phyloP scores from a whole-genome alignment of 2,797 vertebrate species.

The Vultur gryphus region DNA sequence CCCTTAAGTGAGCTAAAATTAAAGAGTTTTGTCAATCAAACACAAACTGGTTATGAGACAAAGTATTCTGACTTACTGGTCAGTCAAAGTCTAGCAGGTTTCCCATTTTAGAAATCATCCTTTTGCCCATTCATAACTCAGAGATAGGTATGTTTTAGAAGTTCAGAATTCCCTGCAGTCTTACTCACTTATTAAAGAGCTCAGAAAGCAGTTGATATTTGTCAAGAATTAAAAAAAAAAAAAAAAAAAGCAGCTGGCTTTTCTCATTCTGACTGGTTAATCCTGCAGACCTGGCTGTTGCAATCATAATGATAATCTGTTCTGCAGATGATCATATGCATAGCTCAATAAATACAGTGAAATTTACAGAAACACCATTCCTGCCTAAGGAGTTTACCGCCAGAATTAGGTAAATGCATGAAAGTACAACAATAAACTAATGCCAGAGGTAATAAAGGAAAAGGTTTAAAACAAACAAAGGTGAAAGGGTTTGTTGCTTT shows the following conservation, averaged over 20 bases:
- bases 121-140: neutral
- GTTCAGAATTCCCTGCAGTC: neutral
- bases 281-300: neutral
- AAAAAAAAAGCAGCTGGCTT: neutral
- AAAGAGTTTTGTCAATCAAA: neutral
- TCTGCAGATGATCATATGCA: neutral
- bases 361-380: neutral
- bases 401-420: neutral
- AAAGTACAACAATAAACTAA: neutral
- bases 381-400: neutral
- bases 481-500: neutral
- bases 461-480: neutral
- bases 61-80: neutral
- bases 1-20: neutral
- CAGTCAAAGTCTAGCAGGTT: neutral
- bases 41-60: neutral
- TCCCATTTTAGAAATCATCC: neutral
- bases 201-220: neutral
- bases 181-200: neutral
- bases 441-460: neutral
- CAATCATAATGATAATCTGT: neutral
- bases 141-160: neutral
- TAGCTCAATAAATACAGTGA: neutral
- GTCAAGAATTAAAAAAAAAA: neutral
- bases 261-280: neutral